A percentile compares a stretch with the other conserved stretches of the same genome.
phyloP scores from a whole-genome alignment of 2,888 invertebrate species.

The Drosophila leonis region DNA sequence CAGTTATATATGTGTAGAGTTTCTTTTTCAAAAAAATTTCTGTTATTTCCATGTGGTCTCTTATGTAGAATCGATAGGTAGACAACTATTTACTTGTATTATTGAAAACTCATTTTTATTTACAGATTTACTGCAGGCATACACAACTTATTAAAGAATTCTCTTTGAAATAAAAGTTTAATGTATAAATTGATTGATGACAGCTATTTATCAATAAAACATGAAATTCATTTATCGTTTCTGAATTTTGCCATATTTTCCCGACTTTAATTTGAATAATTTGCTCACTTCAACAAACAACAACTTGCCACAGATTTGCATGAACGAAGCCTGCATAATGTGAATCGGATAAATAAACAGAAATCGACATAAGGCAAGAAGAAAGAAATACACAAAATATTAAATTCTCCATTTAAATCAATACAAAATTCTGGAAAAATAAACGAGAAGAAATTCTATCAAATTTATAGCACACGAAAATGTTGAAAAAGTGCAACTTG shows the following conservation, averaged over 20 bases:
- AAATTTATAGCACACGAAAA: conserved; percentile 19
- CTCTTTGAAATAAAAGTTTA: neutral
- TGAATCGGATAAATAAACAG: neutral
- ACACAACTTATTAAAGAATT: neutral
- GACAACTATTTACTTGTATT: neutral
- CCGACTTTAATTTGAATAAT: neutral
- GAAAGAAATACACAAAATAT: conserved; percentile 1
- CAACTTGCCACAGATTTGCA: neutral
- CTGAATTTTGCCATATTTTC: neutral
- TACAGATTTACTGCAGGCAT: neutral
- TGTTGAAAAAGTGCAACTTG: conserved; percentile 43
- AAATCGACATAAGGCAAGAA: conserved; percentile 9
- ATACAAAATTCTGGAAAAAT: conserved; percentile 25
- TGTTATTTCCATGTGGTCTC: too few species aligned
- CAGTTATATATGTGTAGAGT: too few species aligned
- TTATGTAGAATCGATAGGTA: neutral
- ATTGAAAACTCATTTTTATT: neutral
- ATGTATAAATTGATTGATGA: too few species aligned
- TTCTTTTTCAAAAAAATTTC: too few species aligned
- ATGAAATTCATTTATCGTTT: neutral
- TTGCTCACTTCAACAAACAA: neutral
- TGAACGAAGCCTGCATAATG: neutral
- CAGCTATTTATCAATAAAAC: neutral
- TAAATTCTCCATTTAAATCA: conserved; percentile 42
- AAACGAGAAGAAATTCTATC: neutral